Evolutionary conservation across 2,888 invertebrate genomes (phyloP).

Genomic region (Empis livida): DNA sequence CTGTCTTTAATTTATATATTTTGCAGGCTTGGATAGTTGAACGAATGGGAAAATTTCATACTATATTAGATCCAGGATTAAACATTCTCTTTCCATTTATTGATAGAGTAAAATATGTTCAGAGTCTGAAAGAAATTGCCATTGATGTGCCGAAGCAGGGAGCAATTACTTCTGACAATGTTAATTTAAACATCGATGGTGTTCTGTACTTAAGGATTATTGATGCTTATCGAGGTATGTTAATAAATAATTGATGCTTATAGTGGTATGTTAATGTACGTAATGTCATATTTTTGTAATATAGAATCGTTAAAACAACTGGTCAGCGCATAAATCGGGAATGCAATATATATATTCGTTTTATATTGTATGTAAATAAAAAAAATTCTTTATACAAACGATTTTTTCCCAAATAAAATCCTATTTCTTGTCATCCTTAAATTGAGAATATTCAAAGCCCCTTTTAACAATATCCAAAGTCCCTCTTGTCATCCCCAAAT

Average conservation of each 20-base stretch:
- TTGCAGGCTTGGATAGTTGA: constrained; percentile 91
- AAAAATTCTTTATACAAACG: too few relatives aligned
- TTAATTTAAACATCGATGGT: constrained; percentile 91
- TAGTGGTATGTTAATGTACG: neutral
- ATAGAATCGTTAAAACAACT: too few relatives aligned
- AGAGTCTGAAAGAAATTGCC: constrained; percentile 97
- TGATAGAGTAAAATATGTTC: constrained; percentile 92
- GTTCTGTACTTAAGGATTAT: constrained; percentile 88
- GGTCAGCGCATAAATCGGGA: too few relatives aligned
- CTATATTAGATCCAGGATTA: constrained; percentile 87
- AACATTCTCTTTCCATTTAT: constrained; percentile 84
- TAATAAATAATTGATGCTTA: neutral
- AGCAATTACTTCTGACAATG: constrained; percentile 96
- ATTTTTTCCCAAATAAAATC: too few relatives aligned
- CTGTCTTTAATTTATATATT: constrained; percentile 4
- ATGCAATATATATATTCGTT: too few relatives aligned
- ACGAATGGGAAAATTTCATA: constrained; percentile 93
- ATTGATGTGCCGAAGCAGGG: constrained; percentile 98
- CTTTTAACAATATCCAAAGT: too few relatives aligned
- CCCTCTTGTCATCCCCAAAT: too few relatives aligned
- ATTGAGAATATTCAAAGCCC: too few relatives aligned
- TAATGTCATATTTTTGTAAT: too few relatives aligned
- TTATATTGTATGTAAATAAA: too few relatives aligned
- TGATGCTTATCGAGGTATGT: constrained; percentile 73
- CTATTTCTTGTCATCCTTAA: too few relatives aligned